A percentile compares a stretch with the other conserved stretches of the same genome.
Evolutionary conservation across 2,888 invertebrate genomes (phyloP).

Genomic region (Plagiodera versicolora): DNA sequence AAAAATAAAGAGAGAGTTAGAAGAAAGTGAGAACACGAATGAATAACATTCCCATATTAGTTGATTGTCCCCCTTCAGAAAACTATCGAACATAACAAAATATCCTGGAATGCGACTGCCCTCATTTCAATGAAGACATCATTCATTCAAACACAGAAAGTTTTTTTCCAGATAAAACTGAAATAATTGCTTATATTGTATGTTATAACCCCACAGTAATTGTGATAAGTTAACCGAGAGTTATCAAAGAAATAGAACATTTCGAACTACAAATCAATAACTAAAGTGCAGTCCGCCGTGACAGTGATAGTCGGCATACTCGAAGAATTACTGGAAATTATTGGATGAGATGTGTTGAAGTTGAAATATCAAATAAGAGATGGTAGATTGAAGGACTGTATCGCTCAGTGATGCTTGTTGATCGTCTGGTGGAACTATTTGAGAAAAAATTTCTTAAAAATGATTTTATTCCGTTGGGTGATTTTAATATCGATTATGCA

Average conservation of each 20-base stretch:
- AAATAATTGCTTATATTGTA: neutral
- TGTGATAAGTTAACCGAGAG: constrained; percentile 4
- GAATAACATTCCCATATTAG: constrained; percentile 7
- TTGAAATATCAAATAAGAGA: constrained; percentile 2
- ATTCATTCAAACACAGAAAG: constrained; percentile 1
- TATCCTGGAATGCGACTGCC: constrained; percentile 1
- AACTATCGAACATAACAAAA: constrained; percentile 6
- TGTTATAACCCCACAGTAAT: constrained; percentile 8
- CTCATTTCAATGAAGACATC: constrained; percentile 7
- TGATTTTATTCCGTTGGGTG: constrained; percentile 8
- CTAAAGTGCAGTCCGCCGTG: constrained; percentile 9
- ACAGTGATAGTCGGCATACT: constrained; percentile 8
- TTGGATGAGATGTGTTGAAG: constrained; percentile 9
- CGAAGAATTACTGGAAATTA: constrained; percentile 11
- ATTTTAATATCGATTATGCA: constrained; percentile 4
- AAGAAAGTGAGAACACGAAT: constrained; percentile 7
- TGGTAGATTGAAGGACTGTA: constrained; percentile 9
- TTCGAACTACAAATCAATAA: constrained; percentile 8
- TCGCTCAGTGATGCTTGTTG: constrained; percentile 10
- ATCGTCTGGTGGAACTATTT: constrained; percentile 7
- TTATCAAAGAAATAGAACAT: constrained; percentile 6
- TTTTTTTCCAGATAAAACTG: too few species aligned
- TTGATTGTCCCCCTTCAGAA: constrained; percentile 8
- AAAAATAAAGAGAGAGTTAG: constrained; percentile 6
- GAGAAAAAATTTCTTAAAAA: constrained; percentile 6